Evolutionary conservation across 1,140 invertebrate genomes (phyloP).

Genomic region (Brachionus asplanchnoidis): DNA sequence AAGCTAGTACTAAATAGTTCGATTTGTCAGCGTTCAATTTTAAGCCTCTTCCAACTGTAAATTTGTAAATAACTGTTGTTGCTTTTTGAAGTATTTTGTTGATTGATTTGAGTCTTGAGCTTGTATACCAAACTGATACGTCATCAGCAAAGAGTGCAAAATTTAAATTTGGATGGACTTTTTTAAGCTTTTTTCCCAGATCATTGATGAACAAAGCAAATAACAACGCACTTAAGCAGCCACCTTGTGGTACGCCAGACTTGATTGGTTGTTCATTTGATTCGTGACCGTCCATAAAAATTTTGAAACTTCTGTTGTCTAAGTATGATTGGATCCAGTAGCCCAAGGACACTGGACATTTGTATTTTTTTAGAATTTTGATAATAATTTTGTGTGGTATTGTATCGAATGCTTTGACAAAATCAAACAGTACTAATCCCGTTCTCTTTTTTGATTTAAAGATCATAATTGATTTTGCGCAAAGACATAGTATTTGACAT

Average conservation of each 20-base stretch:
- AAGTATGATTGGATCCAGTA: no score
- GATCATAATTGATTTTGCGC: no score
- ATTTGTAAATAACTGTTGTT: neutral
- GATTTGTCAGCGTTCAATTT: neutral
- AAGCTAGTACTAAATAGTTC: neutral
- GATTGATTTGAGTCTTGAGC: neutral
- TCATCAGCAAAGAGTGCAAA: neutral
- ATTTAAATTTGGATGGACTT: neutral
- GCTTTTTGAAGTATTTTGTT: neutral
- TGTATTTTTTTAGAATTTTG: no score
- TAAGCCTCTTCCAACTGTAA: neutral
- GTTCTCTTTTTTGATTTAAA: no score
- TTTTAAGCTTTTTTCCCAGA: neutral
- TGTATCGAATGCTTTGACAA: no score
- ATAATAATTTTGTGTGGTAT: no score
- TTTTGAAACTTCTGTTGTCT: no score
- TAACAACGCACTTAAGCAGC: neutral
- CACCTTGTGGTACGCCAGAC: neutral
- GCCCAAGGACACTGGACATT: no score
- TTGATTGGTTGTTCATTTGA: neutral
- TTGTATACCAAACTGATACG: neutral
- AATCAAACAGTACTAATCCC: no score
- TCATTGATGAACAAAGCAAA: constrained; percentile 6
- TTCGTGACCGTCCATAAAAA: neutral
- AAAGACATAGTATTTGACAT: no score